Base-by-base conservation (phyloP, 1,140 invertebrate species). In the Ooceraea biroi region DNA sequence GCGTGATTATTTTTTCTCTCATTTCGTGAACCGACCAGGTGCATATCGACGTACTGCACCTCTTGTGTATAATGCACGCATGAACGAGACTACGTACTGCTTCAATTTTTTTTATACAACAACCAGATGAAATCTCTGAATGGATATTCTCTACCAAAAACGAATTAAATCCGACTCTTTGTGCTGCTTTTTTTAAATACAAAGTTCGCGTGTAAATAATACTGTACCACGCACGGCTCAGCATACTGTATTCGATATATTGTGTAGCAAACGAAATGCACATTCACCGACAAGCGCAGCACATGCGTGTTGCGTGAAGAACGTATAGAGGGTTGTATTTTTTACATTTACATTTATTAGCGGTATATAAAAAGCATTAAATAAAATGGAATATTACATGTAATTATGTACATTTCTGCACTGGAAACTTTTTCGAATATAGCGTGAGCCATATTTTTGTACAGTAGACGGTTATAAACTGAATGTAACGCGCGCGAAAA, bases 181-280 rank as follows among this genome's bases (percentile, higher is more conserved):
- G 89, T 87, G 61, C 80, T 22, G 55, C 60, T 88, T 89, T 88
- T 83, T 86, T 77, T 66, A 88, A 89, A 90, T 85, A 74, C 77
- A 72, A 69, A 82, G 74, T 87, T 82, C 84, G 73, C 84, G 84
- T 89, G 89, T 91, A 91, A 91, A 91, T 91, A 91, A 91, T 87
- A 85, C 85, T 72, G 52, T 50, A 41, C 22, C n/a, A 46, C 17
- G 27, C n/a, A 46, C 17, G 27, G 66, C 58, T 65, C 58, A 84
- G n/a, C 73, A 83, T 88, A 89, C 88, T 89, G 87, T 89, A 89
- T 85, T 89, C 86, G 85, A 88, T 88, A 87, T 85, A 83, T 89
- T 84, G 82, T 82, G 76, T 71, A 50, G 72, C 52, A 48, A 71
- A 14, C 41, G 48, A 83, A 72, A 57, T 72, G 44, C 72, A 57